Conservation (phyloP, 1,140 invertebrate genomes). For the Halyomorpha halys region DNA sequence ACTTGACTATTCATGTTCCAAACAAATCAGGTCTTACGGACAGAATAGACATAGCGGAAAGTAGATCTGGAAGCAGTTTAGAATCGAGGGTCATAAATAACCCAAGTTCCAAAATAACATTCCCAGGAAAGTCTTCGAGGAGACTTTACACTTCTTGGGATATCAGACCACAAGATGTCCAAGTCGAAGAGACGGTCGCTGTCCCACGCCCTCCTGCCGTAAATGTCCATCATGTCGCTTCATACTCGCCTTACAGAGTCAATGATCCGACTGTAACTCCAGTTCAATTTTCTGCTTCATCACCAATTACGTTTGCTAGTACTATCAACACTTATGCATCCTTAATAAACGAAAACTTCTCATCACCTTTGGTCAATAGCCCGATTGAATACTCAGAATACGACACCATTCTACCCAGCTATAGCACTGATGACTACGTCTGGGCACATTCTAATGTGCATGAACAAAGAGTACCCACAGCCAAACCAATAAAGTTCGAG, state of each 20-base stretch:
- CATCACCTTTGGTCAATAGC: neutral
- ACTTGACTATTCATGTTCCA: neutral
- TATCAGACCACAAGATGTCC: neutral
- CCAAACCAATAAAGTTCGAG: too few species aligned
- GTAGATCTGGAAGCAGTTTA: neutral
- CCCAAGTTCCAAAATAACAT: neutral
- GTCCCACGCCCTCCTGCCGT: neutral
- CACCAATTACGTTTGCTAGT: neutral
- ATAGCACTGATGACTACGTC: too few species aligned
- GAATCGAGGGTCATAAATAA: neutral
- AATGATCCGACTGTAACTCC: neutral
- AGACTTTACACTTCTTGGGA: neutral
- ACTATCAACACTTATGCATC: constrained; percentile 6
- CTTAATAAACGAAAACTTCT: constrained; percentile 1
- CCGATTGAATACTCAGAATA: too few species aligned
- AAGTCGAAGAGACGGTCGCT: neutral
- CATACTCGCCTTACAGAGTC: constrained; percentile 4
- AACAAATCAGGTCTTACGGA: neutral
- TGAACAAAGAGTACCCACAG: too few species aligned
- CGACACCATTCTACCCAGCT: too few species aligned
- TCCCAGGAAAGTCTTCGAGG: constrained; percentile 3
- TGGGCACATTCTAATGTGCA: too few species aligned
- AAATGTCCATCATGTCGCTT: constrained; percentile 11
- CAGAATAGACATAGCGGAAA: neutral
- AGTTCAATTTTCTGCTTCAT: neutral